Evolutionary conservation across 2,888 invertebrate genomes (phyloP), one percentile per base, ranked within the genome.

Genomic region (Ectemnius lituratus): DNA sequence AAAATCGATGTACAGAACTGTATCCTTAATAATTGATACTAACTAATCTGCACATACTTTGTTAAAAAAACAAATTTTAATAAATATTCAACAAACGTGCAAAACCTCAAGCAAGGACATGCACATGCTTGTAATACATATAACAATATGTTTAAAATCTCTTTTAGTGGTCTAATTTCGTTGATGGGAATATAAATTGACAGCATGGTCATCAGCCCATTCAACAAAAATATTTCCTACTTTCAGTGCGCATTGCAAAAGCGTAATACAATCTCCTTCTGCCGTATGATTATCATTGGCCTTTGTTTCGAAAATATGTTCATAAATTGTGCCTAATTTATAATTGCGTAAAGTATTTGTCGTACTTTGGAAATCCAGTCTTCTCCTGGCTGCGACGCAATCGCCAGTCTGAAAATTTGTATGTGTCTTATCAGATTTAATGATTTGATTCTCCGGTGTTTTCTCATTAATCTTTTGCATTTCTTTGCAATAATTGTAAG

Each of bases 211-310:
- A 75, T 92, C 91, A 3, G 91, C 89, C 93, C 94, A 95, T 0
- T 92, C 88, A 0, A 94, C 80, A 88, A 96, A 95, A 52, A 92
- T 89, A 5, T 92, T 87, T 62, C 93, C 93, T 61, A 93, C 90
- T 8, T 92, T 91, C 27, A 93, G 90, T 3, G 94, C 93, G 86
- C 95, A 94, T 78, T 93, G 92, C 13, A 95, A 86, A 63, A 96
- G 90, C 91, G 93, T 93, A 2, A 92, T 78, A 46, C 94, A 94
- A 88, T 96, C 96, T 1, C 89, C 92, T 89, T 96, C 96, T 1
- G 96, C 95, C 78, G 92, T 92, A 87, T 96, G 96, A 0, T 92
- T 91, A 83, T 92, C 88, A 2, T 82, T 60, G 0, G 93, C 91
- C 14, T 91, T 84, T 67, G 90, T 91, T 2, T 91, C 91, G 59